A percentile compares a stretch with the other conserved stretches of the same genome.
These are phyloP conservation scores for Vanacampus margaritifer DNA, from an alignment of 2,113 vertebrate genomes.

Conservation along the genomic window DNA sequence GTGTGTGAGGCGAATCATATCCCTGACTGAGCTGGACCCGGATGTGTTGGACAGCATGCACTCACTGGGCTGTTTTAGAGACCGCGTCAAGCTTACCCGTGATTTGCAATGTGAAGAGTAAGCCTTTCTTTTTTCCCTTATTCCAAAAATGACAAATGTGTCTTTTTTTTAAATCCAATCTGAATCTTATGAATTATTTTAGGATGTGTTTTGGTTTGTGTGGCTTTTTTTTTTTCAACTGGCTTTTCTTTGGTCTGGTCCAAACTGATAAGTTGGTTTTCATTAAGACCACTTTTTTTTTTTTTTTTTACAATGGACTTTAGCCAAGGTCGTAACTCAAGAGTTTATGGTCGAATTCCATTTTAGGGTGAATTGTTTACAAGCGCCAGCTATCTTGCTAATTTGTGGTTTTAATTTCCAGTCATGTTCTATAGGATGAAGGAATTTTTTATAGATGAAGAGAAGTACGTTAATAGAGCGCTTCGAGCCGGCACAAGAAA, in stretches of 20 bases:
- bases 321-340: background rate
- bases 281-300: background rate
- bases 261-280: background rate
- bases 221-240: too few species aligned
- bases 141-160: background rate
- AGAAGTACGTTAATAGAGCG: background rate
- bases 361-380: background rate
- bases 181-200: background rate
- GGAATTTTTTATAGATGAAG: background rate
- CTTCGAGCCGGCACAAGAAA: background rate
- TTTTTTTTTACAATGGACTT: background rate
- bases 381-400: background rate
- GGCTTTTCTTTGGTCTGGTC: background rate
- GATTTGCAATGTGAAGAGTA: constrained; percentile 88
- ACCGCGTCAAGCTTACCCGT: constrained; percentile 81
- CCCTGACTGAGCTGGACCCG: constrained; percentile 85
- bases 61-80: constrained; percentile 87
- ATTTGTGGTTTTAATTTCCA: background rate
- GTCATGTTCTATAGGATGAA: background rate
- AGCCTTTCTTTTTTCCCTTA: constrained; percentile 30
- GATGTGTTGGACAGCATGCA: constrained; percentile 91
- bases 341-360: background rate
- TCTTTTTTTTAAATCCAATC: background rate
- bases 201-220: background rate
- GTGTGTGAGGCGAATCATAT: constrained; percentile 78